These are phyloP conservation scores for Cladopsammia gracilis DNA, from an alignment of 64 coral and sea anemone genomes.

Conservation along the genomic window DNA sequence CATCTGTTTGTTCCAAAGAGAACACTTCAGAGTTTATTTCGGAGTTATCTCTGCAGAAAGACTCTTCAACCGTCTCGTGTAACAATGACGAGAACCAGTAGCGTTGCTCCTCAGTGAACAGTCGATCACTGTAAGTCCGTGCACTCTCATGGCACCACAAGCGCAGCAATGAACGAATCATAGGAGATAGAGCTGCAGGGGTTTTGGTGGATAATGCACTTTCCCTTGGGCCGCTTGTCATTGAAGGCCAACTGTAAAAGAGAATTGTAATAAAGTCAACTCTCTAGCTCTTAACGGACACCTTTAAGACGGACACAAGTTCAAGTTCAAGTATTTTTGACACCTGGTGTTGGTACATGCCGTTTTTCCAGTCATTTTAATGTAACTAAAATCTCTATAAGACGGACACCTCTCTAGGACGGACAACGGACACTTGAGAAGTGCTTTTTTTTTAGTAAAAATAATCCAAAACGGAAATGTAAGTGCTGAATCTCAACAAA, in stretches of 20 bases:
- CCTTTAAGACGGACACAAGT: too few species aligned
- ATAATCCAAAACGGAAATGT: too few species aligned
- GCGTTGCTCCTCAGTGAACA: conserved; percentile 81
- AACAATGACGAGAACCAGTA: conserved; percentile 90
- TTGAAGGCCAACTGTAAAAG: conserved; percentile 83
- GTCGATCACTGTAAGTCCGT: conserved; percentile 81
- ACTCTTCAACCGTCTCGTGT: conserved; percentile 73
- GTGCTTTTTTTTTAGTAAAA: too few species aligned
- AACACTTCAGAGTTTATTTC: not conserved
- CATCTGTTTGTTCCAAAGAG: not conserved
- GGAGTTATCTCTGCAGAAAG: conserved; percentile 80
- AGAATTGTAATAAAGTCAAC: too few species aligned
- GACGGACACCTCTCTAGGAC: too few species aligned
- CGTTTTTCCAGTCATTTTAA: too few species aligned
- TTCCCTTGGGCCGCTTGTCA: conserved; percentile 35
- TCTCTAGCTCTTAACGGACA: too few species aligned
- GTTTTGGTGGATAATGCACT: conserved; percentile 59
- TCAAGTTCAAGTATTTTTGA: too few species aligned
- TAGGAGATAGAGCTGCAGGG: conserved; percentile 84
- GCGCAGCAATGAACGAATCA: conserved; percentile 93
- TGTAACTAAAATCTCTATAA: too few species aligned
- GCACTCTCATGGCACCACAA: conserved; percentile 97
- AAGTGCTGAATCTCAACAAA: too few species aligned
- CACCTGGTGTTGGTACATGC: too few species aligned
- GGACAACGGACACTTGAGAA: too few species aligned